Evolutionary conservation across 2,888 invertebrate species (phyloP).

Genomic region (Drosophila yooni): DNA sequence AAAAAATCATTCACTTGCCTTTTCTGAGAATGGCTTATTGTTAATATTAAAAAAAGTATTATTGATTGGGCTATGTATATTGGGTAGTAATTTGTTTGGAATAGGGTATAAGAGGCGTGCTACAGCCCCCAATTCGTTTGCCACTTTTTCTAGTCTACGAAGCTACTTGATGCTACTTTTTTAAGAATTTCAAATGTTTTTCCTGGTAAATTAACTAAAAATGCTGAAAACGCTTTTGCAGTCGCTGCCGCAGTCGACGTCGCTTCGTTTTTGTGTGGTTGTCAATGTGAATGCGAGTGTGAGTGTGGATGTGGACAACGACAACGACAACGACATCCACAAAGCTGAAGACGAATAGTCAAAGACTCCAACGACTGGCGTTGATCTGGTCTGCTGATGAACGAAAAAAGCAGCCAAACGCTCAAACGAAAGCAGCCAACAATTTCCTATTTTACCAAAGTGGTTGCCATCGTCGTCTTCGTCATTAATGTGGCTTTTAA

Average conservation of each 20-base stretch:
- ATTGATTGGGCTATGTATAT: neutral
- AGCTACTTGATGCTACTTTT: slow-evolving; percentile 75
- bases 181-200: slow-evolving; percentile 84
- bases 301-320: slow-evolving; percentile 22
- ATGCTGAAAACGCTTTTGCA: slow-evolving; percentile 82
- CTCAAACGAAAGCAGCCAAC: slow-evolving; percentile 73
- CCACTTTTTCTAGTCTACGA: slow-evolving; percentile 53
- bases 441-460: slow-evolving; percentile 84
- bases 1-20: neutral
- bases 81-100: slow-evolving; percentile 4
- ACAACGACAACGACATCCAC: slow-evolving; percentile 27
- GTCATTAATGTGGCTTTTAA: slow-evolving; percentile 84
- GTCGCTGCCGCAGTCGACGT: slow-evolving; percentile 42
- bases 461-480: slow-evolving; percentile 67
- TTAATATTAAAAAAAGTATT: neutral
- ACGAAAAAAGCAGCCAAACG: slow-evolving; percentile 72
- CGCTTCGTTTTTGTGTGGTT: slow-evolving; percentile 67
- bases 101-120: slow-evolving; percentile 59
- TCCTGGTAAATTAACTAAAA: slow-evolving; percentile 84
- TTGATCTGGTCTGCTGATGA: slow-evolving; percentile 61
- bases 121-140: slow-evolving; percentile 40
- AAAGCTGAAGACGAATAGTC: slow-evolving; percentile 32
- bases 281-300: slow-evolving; percentile 39
- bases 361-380: slow-evolving; percentile 45
- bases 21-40: neutral